Conservation (phyloP, 2,888 invertebrate species). For the Scaptomyza parva region DNA sequence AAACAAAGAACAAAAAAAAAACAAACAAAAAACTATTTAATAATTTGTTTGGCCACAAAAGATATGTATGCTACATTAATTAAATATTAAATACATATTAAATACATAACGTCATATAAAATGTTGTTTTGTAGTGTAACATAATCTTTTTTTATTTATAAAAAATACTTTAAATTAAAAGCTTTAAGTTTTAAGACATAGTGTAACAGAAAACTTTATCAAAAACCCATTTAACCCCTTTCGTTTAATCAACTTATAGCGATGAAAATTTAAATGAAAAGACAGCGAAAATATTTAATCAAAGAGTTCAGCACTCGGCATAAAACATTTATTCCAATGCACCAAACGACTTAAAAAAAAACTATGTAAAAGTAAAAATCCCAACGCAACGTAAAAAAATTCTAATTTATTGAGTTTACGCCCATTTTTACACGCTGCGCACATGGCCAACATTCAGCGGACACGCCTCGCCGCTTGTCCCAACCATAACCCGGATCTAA, state of each 20-base stretch:
- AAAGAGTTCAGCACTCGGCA: conserved; percentile 20
- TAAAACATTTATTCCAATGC: conserved; percentile 27
- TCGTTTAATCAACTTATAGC: not conserved
- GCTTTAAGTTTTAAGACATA: no score
- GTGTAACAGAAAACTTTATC: no score
- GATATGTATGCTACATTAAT: not conserved
- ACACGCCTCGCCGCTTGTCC: conserved; percentile 33
- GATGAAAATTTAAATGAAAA: conserved; percentile 12
- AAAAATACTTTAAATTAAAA: no score
- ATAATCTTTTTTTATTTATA: no score
- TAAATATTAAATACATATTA: no score
- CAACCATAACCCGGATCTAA: conserved; percentile 45
- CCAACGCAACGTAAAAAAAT: conserved; percentile 54
- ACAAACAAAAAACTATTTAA: not conserved
- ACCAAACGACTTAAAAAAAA: conserved; percentile 6
- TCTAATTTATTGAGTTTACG: conserved; percentile 73
- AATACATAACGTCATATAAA: no score
- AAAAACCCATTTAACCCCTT: not conserved
- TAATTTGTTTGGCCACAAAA: not conserved
- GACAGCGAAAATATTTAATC: conserved; percentile 18
- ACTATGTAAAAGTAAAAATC: conserved; percentile 13
- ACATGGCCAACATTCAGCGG: conserved; percentile 39
- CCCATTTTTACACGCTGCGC: conserved; percentile 69
- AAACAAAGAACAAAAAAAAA: no score
- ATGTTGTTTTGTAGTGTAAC: no score